phyloP scores from a whole-genome alignment of 2,113 vertebrate species.

The Istiophorus platypterus region DNA sequence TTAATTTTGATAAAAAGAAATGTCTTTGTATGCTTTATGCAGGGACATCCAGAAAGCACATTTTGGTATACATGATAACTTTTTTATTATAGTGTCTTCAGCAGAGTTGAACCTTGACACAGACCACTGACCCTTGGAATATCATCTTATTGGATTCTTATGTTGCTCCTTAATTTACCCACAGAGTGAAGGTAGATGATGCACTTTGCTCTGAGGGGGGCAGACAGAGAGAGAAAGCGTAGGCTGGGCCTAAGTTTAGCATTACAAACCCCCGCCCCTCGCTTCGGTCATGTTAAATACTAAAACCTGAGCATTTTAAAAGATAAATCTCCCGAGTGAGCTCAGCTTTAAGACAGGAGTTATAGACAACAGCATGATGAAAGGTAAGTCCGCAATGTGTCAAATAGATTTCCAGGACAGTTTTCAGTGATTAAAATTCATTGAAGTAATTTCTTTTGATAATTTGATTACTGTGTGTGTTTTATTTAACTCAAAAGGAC shows the following conservation, averaged over 20 bases:
- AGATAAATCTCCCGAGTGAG: conserved; percentile 43
- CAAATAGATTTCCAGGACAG: background rate
- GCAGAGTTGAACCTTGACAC: background rate
- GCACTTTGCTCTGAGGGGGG: conserved; percentile 63
- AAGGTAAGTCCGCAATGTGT: conserved; percentile 52
- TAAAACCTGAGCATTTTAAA: conserved; percentile 69
- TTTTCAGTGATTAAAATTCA: background rate
- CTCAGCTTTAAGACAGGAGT: background rate
- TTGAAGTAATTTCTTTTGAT: background rate
- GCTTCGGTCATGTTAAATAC: conserved; percentile 83
- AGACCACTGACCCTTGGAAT: background rate
- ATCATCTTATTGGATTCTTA: conserved; percentile 8
- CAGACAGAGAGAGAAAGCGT: conserved; percentile 69
- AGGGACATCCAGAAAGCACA: no score
- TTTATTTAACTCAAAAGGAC: background rate
- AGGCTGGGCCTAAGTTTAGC: conserved; percentile 89
- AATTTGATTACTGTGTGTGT: background rate
- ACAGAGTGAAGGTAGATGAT: conserved; percentile 32
- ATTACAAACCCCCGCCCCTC: conserved; percentile 84
- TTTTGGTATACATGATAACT: background rate
- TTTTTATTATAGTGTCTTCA: background rate
- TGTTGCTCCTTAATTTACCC: conserved; percentile 38
- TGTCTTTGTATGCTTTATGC: no score
- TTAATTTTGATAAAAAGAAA: no score
- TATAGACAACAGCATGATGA: conserved; percentile 47